Evolutionary conservation across 2,888 invertebrate species (phyloP).

Genomic region (Cheilosia impressa): DNA sequence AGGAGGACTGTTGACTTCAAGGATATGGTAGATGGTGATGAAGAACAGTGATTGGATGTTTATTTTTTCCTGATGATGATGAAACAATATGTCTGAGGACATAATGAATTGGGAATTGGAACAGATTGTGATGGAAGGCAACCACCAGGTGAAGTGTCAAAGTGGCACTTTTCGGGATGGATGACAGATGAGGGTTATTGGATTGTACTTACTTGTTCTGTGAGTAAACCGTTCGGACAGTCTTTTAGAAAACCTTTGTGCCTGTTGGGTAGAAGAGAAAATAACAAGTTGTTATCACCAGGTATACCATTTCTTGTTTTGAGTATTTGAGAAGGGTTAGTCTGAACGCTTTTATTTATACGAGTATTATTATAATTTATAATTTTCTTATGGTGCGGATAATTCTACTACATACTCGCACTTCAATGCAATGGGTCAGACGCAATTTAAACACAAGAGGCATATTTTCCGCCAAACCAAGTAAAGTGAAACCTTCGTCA

Average conservation of each 20-base stretch:
- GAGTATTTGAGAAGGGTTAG: not conserved
- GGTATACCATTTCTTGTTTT: not conserved
- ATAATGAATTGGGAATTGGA: conserved; percentile 46
- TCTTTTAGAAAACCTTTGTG: conserved; percentile 98
- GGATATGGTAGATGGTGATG: conserved; percentile 1
- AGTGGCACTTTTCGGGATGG: conserved; percentile 42
- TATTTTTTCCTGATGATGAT: conserved; percentile 36
- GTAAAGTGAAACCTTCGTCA: no score
- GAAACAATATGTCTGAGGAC: conserved; percentile 41
- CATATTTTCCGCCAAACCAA: no score
- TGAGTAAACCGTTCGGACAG: conserved; percentile 97
- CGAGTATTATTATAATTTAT: no score
- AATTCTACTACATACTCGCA: no score
- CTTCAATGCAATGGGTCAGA: no score
- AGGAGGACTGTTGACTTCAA: not conserved
- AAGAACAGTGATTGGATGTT: conserved; percentile 34
- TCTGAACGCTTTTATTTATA: no score
- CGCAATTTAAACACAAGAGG: no score
- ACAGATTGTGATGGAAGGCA: not conserved
- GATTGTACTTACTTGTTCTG: conserved; percentile 91
- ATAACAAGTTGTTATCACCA: not conserved
- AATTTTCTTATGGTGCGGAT: no score
- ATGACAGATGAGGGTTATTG: conserved; percentile 5
- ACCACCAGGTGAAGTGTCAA: conserved; percentile 57
- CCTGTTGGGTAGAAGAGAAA: conserved; percentile 86